Evolutionary conservation across 2,888 invertebrate genomes (phyloP), one percentile per base, ranked within the genome.

Genomic region (Cremastinae sp.): DNA sequence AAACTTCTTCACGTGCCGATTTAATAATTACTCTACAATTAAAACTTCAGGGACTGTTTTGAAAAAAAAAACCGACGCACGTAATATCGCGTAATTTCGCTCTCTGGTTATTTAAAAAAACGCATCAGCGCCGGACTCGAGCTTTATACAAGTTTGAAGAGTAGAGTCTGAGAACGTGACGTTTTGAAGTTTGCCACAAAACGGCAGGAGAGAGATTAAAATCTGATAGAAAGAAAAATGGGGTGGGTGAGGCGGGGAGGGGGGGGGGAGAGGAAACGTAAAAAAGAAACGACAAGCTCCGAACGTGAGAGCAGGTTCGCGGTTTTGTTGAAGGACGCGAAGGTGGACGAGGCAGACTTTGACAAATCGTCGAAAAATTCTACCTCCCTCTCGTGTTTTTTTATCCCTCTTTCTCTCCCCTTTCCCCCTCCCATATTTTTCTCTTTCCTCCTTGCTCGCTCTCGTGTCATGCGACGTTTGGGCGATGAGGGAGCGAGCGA

Each of bases 141-240:
- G 12, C 3, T 22, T 3, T 43, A 14, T 43, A 7, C 4, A 28
- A 45, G 28, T 16, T 38, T 14, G 5, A 22, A 51, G 10, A 12
- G 59, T 56, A 28, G 59, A 34, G n/a, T 36, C 49, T 41, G 4
- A 22, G 20, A 51, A 65, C 75, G 59, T 74, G 49, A 28, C 4
- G 14, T n/a, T n/a, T n/a, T 59, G 78, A 66, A 78, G 80, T 82
- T 78, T 82, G 82, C 80, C 79, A 79, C 81, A 80, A 78, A 85
- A 85, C 84, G 84, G 84, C 83, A 82, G 83, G 83, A 84, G 18
- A n/a, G 47, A 87, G 85, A 88, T 88, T 88, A 86, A 87, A 88
- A 85, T 84, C 83, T 85, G 84, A 85, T 85, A 85, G 83, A 84
- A 84, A 82, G 80, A 68, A 69, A n/a, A n/a, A n/a, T n/a, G n/a